phyloP scores from a whole-genome alignment of 2,113 vertebrate genomes.

The Oryzias javanicus region DNA sequence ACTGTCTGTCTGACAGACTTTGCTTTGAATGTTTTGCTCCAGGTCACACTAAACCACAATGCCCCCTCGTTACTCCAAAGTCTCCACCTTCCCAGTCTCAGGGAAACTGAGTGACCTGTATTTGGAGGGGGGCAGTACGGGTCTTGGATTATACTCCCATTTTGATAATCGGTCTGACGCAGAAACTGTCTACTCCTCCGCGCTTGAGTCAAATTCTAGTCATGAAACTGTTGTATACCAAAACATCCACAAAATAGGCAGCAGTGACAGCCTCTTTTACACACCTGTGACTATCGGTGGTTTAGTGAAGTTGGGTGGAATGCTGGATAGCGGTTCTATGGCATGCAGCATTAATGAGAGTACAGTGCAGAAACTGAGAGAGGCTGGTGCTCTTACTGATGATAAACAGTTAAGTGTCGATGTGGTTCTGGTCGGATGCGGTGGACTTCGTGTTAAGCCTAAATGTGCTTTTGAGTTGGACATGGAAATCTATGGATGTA shows the following conservation, averaged over 20 bases:
- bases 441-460: neutral
- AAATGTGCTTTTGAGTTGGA: constrained; percentile 19
- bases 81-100: neutral
- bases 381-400: neutral
- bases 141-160: constrained; percentile 3
- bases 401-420: neutral
- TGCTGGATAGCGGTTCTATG: constrained; percentile 35
- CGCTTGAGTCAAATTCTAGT: neutral
- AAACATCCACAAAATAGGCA: constrained; percentile 2
- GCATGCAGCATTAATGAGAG: constrained; percentile 24
- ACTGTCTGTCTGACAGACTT: no score
- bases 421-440: constrained; percentile 25
- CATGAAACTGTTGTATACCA: constrained; percentile 12
- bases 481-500: constrained; percentile 28
- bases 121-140: constrained; percentile 1
- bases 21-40: constrained; percentile 5
- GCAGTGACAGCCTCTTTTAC: constrained; percentile 12
- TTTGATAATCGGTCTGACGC: constrained; percentile 1
- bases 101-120: constrained; percentile 31
- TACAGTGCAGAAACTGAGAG: constrained; percentile 2
- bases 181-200: constrained; percentile 6
- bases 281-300: neutral
- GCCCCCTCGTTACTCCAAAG: neutral
- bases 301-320: neutral
- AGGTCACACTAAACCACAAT: constrained; percentile 2